A percentile compares a stretch with the other conserved stretches of the same genome.
phyloP scores from a whole-genome alignment of 2,888 invertebrate genomes.

The Mimas tiliae region DNA sequence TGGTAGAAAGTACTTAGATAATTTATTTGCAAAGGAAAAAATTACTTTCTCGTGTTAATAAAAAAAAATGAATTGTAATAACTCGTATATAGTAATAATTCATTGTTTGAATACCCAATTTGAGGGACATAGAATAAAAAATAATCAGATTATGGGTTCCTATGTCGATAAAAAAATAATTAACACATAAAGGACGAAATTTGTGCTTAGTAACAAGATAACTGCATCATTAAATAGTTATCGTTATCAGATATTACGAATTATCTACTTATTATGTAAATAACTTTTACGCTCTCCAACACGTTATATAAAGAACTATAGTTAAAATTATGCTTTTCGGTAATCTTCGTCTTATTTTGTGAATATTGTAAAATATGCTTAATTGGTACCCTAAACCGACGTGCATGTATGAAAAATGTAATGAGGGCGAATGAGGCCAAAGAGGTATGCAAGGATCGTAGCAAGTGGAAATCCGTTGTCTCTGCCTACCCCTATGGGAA shows the following conservation, averaged over 20 bases:
- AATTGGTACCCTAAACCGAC: too few species aligned
- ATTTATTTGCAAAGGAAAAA: neutral
- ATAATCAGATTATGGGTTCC: slow-evolving; percentile 16
- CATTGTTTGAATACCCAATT: too few species aligned
- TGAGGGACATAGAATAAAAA: neutral
- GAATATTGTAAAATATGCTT: too few species aligned
- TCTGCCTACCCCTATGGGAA: too few species aligned
- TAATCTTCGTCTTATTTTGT: too few species aligned
- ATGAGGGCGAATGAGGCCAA: too few species aligned
- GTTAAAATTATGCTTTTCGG: too few species aligned
- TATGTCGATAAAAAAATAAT: slow-evolving; percentile 9
- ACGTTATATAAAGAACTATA: too few species aligned
- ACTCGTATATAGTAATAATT: neutral
- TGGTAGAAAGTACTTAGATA: neutral
- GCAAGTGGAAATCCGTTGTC: too few species aligned
- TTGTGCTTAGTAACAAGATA: slow-evolving; percentile 37
- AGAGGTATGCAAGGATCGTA: too few species aligned
- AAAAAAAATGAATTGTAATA: neutral
- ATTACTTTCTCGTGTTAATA: neutral
- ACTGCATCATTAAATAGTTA: slow-evolving; percentile 7
- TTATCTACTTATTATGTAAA: neutral
- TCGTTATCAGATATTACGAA: neutral
- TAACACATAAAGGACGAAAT: slow-evolving; percentile 25
- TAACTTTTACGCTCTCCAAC: too few species aligned
- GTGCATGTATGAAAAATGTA: too few species aligned